Conservation (phyloP, 2,888 invertebrate genomes). For the Troides helena region DNA sequence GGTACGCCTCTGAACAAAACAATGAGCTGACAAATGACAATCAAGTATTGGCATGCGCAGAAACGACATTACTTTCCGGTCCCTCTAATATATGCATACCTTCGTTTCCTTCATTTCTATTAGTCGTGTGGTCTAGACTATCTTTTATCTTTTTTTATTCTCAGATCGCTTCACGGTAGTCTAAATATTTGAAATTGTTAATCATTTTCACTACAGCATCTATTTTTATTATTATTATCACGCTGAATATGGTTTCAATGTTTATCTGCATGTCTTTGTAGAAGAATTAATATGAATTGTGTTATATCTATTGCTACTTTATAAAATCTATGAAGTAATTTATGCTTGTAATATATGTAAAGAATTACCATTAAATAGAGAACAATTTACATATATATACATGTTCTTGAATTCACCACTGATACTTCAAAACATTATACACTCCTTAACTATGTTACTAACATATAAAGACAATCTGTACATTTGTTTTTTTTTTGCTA, state of each 20-base stretch:
- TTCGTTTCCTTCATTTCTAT: too few species aligned
- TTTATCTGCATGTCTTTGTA: background rate
- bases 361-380: background rate
- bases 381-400: background rate
- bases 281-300: background rate
- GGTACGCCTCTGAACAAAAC: too few species aligned
- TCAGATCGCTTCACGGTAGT: background rate
- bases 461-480: background rate
- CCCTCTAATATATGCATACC: too few species aligned
- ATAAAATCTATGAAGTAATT: background rate
- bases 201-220: background rate
- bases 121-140: too few species aligned
- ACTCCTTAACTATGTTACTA: background rate
- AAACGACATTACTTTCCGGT: too few species aligned
- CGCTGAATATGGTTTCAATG: background rate
- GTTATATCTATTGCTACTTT: background rate
- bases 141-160: too few species aligned
- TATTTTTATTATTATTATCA: background rate
- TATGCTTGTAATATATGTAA: background rate
- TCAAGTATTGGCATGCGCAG: too few species aligned
- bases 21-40: too few species aligned
- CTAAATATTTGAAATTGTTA: background rate
- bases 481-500: too few species aligned
- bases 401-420: background rate
- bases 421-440: background rate